Evolutionary conservation across 1,140 invertebrate species (phyloP).

Genomic region (Odontomachus brunneus): DNA sequence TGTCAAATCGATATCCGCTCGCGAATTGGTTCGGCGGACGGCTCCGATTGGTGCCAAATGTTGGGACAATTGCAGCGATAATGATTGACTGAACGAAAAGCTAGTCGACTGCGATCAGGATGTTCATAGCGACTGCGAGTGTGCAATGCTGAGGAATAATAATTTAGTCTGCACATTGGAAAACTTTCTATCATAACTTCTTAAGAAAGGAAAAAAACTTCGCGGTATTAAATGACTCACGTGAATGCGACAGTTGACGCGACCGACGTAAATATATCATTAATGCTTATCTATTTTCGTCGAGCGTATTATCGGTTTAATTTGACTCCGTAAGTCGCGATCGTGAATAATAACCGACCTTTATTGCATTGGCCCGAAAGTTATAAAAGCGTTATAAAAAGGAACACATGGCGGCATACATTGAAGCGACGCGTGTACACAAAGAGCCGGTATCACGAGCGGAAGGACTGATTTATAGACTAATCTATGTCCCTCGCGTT

Average conservation of each 20-base stretch:
- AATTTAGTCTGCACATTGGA: too few species aligned
- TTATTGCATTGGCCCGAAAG: slow-evolving; percentile 8
- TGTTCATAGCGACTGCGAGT: too few species aligned
- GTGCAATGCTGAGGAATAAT: too few species aligned
- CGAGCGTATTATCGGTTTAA: slow-evolving; percentile 3
- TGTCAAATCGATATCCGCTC: background rate
- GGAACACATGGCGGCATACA: background rate
- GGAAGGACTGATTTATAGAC: slow-evolving; percentile 30
- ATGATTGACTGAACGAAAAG: too few species aligned
- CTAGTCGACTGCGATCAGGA: too few species aligned
- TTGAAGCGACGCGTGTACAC: slow-evolving; percentile 15
- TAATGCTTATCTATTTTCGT: background rate
- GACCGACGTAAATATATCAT: background rate
- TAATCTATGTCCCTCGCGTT: slow-evolving; percentile 12
- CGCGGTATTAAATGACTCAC: too few species aligned
- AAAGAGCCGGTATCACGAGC: background rate
- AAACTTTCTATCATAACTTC: too few species aligned
- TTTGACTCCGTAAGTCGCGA: background rate
- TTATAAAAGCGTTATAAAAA: slow-evolving; percentile 37
- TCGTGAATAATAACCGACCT: background rate
- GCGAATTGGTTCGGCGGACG: too few species aligned
- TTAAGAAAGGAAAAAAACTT: too few species aligned
- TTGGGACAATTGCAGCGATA: too few species aligned
- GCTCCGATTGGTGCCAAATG: too few species aligned
- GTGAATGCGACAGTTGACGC: background rate